Percentiles rank a stretch among this genome's conserved stretches.
These are phyloP conservation scores for Drosophila colorata DNA, from an alignment of 2,888 invertebrate species.

Conservation along the genomic window DNA sequence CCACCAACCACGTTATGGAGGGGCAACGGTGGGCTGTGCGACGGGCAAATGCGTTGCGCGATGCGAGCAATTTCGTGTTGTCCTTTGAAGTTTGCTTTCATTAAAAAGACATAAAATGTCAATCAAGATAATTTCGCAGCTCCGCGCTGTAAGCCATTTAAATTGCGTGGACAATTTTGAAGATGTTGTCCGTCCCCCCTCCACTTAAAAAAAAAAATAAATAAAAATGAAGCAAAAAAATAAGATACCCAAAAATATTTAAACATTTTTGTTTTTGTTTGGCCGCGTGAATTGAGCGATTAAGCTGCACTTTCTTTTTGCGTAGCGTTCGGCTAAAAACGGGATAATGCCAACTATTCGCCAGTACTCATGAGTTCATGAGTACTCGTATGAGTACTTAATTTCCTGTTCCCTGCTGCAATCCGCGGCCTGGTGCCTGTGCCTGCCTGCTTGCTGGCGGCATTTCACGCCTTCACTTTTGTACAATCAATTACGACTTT, in stretches of 20 bases:
- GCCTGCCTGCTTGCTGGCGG: conserved; percentile 7
- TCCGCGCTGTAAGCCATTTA: conserved; percentile 26
- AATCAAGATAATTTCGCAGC: conserved; percentile 73
- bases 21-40: conserved; percentile 42
- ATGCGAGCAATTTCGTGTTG: conserved; percentile 50
- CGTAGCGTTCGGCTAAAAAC: conserved; percentile 1
- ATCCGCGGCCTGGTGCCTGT: not conserved
- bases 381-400: not conserved
- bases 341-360: conserved; percentile 27
- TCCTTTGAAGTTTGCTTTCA: conserved; percentile 62
- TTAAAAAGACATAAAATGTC: conserved; percentile 79
- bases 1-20: conserved; percentile 60
- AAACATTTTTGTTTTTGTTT: conserved; percentile 12
- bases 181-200: not conserved
- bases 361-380: conserved; percentile 7
- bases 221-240: conserved; percentile 1
- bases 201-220: conserved; percentile 9
- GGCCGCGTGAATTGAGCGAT: conserved; percentile 61
- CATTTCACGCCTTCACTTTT: conserved; percentile 60
- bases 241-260: conserved; percentile 8
- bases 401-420: conserved; percentile 3
- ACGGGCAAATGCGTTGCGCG: conserved; percentile 15
- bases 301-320: conserved; percentile 65
- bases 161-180: conserved; percentile 26
- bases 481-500: conserved; percentile 78